Base-by-base conservation (phyloP, 1,140 invertebrate genomes). In the Hestina assimilis region DNA sequence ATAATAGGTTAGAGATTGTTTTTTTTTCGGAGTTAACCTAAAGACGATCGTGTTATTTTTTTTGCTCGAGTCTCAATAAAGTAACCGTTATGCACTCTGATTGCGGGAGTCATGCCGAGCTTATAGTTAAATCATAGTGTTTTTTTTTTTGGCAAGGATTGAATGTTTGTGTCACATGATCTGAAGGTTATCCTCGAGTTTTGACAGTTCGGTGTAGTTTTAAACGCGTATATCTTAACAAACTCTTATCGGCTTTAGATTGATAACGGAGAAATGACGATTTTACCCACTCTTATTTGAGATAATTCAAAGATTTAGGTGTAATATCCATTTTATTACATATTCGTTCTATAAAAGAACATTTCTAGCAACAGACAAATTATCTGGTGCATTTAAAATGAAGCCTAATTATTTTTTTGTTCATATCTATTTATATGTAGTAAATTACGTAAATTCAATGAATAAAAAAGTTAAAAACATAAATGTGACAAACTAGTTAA, bases 21-120 rank as follows among this genome's bases (percentile, higher is more conserved):
- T n/a, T n/a, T 42, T 57, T 29, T 57, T 52, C 46, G 35, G 46
- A 66, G 63, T 60, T 72, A 73, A 73, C 71, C 71, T 70, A 43
- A 59, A 67, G 40, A 40, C 20, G 31, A 26, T 33, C 46, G 35
- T 46, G 45, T 38, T 51, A 46, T 65, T 60, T 69, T 72, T 72
- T 72, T 67, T 50, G 43, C 26, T 59, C 67, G 65, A 57, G 65
- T 69, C 29, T 51, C 40, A 33, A 45, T 42, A 29, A 51, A 62
- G 57, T 54, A 61, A 69, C 69, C 63, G 69, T 67, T 72, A 67
- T 56, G 35, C 41, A 50, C 31, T 47, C 31, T 61, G 51, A 63
- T 51, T 43, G 11, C 48, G 40, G 35, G 46, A 42, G 54, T 29
- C 43, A 54, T 59, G 38, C 21, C 17, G 24, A 20, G 11, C 23